Base-by-base conservation (phyloP, 2,113 vertebrate genomes). In the Vicugna pacos region DNA sequence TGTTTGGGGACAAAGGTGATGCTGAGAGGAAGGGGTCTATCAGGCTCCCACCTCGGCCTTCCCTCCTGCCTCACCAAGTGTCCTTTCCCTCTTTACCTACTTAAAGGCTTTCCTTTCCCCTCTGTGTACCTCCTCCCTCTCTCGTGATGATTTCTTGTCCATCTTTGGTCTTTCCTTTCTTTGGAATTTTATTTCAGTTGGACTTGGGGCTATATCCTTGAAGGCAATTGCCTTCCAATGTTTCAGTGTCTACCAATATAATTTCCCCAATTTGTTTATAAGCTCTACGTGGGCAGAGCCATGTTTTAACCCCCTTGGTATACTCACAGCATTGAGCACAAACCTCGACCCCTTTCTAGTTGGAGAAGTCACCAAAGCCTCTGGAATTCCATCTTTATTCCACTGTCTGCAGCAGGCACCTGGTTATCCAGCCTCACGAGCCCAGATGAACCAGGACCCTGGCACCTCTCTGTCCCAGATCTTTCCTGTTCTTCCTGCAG, bases 11-110 rank as follows among this genome's bases (percentile, higher is more conserved):
- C 28, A 30, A 5, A 22, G 1, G 46, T 14, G 12, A 5, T 64
- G 20, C 50, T 16, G 46, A 80, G 32, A 22, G 11, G 48, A 46
- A 13, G 54, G 19, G 52, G 12, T 32, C 26, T 38, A 1, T 24
- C 3, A 56, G 30, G 15, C 1, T n/a, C 20, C 50, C 67, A 22
- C 19, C 35, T 10, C 16, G 35, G 8, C 35, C 13, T 35, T 13
- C 3, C 7, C 10, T 26, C 32, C 20, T 11, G 54, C 7, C 3
- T 20, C 28, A 6, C 30, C 13, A 19, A 32, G 2, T 1, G 0
- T 5, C 73, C 56, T 38, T 50, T 28, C 22, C 24, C 32, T 11
- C 19, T 26, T 24, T 42, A 38, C 60, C 50, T 19, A 1, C 52
- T 22, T 20, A 52, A 26, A 48, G 79, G 58, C 26, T 42, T 77